Base-by-base conservation (phyloP, 1,140 invertebrate genomes). In the Aleiodes sp. region DNA sequence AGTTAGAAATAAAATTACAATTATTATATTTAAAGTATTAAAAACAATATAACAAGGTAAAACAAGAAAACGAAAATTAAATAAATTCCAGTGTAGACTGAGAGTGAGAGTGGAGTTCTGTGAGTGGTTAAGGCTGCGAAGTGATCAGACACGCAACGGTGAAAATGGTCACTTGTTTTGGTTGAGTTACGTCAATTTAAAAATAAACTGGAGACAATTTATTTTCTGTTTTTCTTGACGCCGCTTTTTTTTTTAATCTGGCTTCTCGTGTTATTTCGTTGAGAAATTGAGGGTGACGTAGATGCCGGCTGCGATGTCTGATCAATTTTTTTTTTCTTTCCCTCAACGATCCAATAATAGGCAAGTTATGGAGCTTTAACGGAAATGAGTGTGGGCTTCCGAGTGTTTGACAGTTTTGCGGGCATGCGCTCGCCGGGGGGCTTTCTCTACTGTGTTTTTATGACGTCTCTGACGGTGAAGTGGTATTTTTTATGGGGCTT, bases 281-380 rank as follows among this genome's bases (percentile, higher is more conserved):
- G 46, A 12, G 21, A 9, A 3, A 14, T 19, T n/a, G 8, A 9
- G 16, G 46, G 46, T 52, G 16, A 24, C 16, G 46, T 52, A 26
- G 2, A 8, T 52, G 21, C 46, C 21, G 46, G 39, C 39, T 46
- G 10, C 41, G 19, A n/a, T n/a, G n/a, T 46, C 4, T 43, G 39
- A 52, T 52, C 46, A 52, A 52, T 52, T 52, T 52, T 52, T 43
- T 43, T n/a, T n/a, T n/a, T n/a, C n/a, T n/a, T n/a, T n/a, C n/a
- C n/a, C n/a, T n/a, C 39, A 24, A 52, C 21, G 21, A 52, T 26
- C 46, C 21, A 26, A 52, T 24, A 52, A 52, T 24, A 52, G 19
- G 46, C 21, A 9, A 21, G 46, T 52, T 52, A 52, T 16, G 19
- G 31, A 24, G 46, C 21, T 10, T 16, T 12, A 52, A 24, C 19